phyloP scores from a whole-genome alignment of 2,113 vertebrate genomes.

The Eidolon helvum region DNA sequence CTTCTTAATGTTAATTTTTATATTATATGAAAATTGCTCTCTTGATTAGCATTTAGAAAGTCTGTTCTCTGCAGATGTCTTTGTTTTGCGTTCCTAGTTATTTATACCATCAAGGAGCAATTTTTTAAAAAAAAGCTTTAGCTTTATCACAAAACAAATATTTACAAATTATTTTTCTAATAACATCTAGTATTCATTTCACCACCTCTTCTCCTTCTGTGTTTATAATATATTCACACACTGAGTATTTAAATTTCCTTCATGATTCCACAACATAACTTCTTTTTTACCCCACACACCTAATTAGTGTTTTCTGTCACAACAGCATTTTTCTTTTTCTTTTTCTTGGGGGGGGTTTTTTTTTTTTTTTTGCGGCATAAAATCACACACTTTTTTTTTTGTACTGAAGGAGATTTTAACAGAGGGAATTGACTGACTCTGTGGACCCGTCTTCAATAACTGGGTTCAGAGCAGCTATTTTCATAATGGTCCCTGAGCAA shows the following conservation, averaged over 20 bases:
- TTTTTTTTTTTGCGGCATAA: not conserved
- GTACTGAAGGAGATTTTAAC: not conserved
- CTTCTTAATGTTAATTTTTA: not conserved
- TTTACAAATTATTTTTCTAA: conserved; percentile 11
- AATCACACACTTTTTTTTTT: not conserved
- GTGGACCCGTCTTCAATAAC: not conserved
- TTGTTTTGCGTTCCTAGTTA: conserved; percentile 4
- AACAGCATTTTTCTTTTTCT: not conserved
- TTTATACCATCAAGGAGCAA: not conserved
- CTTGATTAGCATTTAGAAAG: conserved; percentile 3
- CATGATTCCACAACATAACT: not conserved
- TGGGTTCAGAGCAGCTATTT: not conserved
- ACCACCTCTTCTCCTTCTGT: not conserved
- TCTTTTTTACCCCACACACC: not conserved
- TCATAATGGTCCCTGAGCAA: not conserved
- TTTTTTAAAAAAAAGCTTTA: not conserved
- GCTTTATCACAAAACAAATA: conserved; percentile 37
- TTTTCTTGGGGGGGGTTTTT: too few species aligned
- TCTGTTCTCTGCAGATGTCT: not conserved
- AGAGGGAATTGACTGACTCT: not conserved
- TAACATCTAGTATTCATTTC: not conserved
- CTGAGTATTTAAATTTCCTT: not conserved
- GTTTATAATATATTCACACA: not conserved
- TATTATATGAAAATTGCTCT: not conserved
- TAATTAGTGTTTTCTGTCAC: conserved; percentile 27